Base-by-base conservation (phyloP, 2,888 invertebrate species). In the Trissolcus brochymenae region DNA sequence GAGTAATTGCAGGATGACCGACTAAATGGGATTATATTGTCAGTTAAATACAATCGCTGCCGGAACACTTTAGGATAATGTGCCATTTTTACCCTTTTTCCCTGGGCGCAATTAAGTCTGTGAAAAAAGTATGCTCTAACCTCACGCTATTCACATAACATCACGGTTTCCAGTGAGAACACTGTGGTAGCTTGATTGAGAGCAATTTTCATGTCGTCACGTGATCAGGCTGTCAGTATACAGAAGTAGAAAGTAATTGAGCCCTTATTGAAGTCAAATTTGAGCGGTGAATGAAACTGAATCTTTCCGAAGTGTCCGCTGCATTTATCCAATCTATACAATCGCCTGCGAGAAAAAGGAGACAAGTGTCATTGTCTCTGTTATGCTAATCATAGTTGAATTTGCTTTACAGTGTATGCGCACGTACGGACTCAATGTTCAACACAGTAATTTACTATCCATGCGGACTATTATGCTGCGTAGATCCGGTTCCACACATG, bases 1-100 rank as follows among this genome's bases (percentile, higher is more conserved):
- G 87, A 79, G 87, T 87, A 86, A 87, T 87, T 87, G 86, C 85
- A 83, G 84, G 82, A 84, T 80, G 84, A 81, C 83, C 83, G 82
- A 83, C 86, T 87, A 87, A 87, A 87, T 87, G 87, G 87, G 85
- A 86, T 87, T 86, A 35, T 35, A 35, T 35, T 4, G 35, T 35
- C 35, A 35, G 35, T 35, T 35, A 35, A 35, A 35, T 35, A 35
- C 35, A 35, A 35, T 35, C 35, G 35, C 35, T 35, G 35, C 35
- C 35, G 35, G 35, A 35, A 35, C 35, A 35, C 35, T 35, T 35
- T 35, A 35, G 35, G 35, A 35, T 35, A 35, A 35, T 35, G 35
- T 9, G 35, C 35, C 35, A 16, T 46, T 46, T 43, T 46, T 13
- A 46, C 9, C 35, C 35, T 35, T 35, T 35, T 35, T 11, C 35